Evolutionary conservation across 35 echinoderm and acorn worm genomes (phyloP).

Genomic region (Eucidaris tribuloides): DNA sequence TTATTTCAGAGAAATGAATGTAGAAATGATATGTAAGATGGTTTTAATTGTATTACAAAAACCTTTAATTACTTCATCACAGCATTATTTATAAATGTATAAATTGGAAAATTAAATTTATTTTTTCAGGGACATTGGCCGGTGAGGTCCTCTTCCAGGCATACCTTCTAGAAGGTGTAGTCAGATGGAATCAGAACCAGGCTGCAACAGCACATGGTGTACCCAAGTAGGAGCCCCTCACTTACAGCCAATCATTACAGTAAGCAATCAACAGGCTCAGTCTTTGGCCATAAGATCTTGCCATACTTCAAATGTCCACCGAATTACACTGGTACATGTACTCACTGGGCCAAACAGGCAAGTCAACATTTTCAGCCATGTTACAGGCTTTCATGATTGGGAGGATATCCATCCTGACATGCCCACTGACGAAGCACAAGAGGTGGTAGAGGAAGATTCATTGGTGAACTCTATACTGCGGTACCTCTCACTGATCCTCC

Average conservation of each 20-base stretch:
- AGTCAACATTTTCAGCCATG: neutral
- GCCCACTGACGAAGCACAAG: neutral
- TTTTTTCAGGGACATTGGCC: conserved; percentile 12
- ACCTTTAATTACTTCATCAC: no score
- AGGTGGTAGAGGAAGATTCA: neutral
- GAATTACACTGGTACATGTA: conserved; percentile 9
- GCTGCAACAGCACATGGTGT: neutral
- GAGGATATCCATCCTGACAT: neutral
- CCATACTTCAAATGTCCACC: neutral
- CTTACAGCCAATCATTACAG: neutral
- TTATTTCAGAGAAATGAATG: neutral
- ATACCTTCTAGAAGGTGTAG: conserved; percentile 26
- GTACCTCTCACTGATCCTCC: neutral
- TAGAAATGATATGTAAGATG: neutral
- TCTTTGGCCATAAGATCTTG: neutral
- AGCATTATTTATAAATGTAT: neutral
- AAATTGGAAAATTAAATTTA: neutral
- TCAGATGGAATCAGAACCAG: conserved; percentile 9
- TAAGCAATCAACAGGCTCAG: neutral
- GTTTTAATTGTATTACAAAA: no score
- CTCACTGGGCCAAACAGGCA: neutral
- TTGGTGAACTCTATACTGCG: neutral
- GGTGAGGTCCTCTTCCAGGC: conserved; percentile 19
- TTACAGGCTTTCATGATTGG: neutral
- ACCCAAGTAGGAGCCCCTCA: neutral